Evolutionary conservation across 2,113 vertebrate species (phyloP).

Genomic region (Brienomyrus longianalis): DNA sequence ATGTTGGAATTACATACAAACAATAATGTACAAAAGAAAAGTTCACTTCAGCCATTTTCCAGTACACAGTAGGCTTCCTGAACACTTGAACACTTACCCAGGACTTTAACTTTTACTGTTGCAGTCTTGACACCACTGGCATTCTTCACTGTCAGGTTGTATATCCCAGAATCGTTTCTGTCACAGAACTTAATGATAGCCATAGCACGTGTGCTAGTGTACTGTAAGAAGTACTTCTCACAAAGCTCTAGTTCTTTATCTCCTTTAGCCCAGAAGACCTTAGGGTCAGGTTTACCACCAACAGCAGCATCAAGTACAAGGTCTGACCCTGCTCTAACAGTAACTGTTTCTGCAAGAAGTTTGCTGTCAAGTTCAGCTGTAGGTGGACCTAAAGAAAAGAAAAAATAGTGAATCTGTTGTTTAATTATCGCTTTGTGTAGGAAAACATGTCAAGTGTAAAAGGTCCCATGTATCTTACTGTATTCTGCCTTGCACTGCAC

Average conservation of each 20-base stretch:
- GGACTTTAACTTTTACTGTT: slow-evolving; percentile 89
- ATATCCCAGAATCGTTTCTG: slow-evolving; percentile 87
- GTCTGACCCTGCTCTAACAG: slow-evolving; percentile 86
- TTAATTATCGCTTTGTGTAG: not conserved
- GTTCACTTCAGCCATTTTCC: not conserved
- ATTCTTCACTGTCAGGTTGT: slow-evolving; percentile 84
- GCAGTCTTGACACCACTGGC: slow-evolving; percentile 89
- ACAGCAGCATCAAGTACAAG: slow-evolving; percentile 90
- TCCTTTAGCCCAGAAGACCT: slow-evolving; percentile 91
- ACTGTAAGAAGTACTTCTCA: slow-evolving; percentile 89
- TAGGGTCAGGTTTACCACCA: slow-evolving; percentile 93
- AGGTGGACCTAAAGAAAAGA: slow-evolving; percentile 71
- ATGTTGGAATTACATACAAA: not conserved
- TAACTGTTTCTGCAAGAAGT: slow-evolving; percentile 79
- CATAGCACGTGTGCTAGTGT: slow-evolving; percentile 79
- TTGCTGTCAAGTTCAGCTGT: slow-evolving; percentile 89
- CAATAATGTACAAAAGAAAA: not conserved
- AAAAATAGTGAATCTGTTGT: not conserved
- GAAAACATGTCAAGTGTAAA: not conserved
- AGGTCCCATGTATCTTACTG: slow-evolving; percentile 61
- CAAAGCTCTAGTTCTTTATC: slow-evolving; percentile 83
- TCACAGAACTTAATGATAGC: slow-evolving; percentile 97
- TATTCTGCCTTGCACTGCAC: slow-evolving; percentile 95
- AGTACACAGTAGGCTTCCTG: not conserved
- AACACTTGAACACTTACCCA: slow-evolving; percentile 67